phyloP scores from a whole-genome alignment of 2,888 invertebrate genomes.

The Hemicrepidius hirtus region DNA sequence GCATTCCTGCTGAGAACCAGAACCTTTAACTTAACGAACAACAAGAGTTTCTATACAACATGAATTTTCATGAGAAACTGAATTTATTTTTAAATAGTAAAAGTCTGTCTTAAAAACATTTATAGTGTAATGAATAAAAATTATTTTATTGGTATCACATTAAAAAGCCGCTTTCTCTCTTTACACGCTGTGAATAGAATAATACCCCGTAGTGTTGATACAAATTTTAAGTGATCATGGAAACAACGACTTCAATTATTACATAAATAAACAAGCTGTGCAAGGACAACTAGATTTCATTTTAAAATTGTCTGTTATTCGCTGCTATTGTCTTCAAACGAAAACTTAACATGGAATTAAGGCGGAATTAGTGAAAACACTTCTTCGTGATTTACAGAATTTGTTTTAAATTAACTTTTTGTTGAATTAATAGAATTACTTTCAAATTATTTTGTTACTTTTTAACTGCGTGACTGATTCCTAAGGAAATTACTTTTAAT shows the following conservation, averaged over 20 bases:
- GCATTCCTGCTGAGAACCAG: too few species aligned
- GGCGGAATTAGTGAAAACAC: too few species aligned
- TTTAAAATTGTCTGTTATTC: not conserved
- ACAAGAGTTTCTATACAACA: not conserved
- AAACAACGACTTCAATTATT: not conserved
- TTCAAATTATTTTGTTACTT: not conserved
- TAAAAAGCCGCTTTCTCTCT: conserved; percentile 23
- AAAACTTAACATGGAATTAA: too few species aligned
- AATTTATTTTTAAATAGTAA: conserved; percentile 2
- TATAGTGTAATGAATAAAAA: not conserved
- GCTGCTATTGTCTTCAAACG: too few species aligned
- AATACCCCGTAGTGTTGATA: not conserved
- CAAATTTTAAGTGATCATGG: conserved; percentile 11
- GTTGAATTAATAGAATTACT: too few species aligned
- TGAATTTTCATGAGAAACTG: conserved; percentile 8
- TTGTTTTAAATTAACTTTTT: too few species aligned
- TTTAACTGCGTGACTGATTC: not conserved
- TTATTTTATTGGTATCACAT: conserved; percentile 24
- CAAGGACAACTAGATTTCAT: conserved; percentile 3
- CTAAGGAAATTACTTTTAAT: not conserved
- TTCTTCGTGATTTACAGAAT: too few species aligned
- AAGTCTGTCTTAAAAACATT: conserved; percentile 11
- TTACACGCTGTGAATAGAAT: conserved; percentile 1
- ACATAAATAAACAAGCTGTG: not conserved
- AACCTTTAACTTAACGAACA: too few species aligned